Evolutionary conservation across 2,113 vertebrate species (phyloP).

Genomic region (Anhinga rufa): DNA sequence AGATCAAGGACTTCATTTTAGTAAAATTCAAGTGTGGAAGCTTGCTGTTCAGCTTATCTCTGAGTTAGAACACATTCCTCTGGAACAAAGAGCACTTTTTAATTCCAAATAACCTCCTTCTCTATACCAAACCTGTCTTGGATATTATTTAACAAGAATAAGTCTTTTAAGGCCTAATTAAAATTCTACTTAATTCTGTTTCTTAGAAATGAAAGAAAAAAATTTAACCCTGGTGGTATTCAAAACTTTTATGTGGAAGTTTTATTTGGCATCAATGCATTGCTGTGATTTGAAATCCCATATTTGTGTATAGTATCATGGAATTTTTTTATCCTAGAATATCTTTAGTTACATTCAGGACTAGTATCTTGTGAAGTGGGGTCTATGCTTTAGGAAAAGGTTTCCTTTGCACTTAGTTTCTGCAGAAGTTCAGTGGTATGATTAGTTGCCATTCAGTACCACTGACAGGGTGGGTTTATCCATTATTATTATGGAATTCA

Average conservation of each 20-base stretch:
- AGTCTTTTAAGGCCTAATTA: neutral
- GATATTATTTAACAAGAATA: neutral
- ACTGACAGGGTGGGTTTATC: neutral
- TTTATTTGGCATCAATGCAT: neutral
- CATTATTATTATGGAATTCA: neutral
- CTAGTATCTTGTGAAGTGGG: neutral
- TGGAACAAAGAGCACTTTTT: neutral
- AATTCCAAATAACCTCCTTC: neutral
- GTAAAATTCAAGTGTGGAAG: neutral
- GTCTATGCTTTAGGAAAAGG: neutral
- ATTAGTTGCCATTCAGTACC: neutral
- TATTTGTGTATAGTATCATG: neutral
- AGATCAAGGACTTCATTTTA: conserved; percentile 6
- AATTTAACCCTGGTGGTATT: neutral
- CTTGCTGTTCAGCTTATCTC: neutral
- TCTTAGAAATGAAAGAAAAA: neutral
- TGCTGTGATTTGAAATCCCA: neutral
- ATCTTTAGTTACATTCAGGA: neutral
- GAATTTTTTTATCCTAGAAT: neutral
- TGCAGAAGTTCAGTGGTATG: neutral
- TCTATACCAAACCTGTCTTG: neutral
- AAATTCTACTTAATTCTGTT: neutral
- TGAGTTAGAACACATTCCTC: neutral
- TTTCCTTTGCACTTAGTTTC: neutral
- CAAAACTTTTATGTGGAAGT: neutral